Base-by-base conservation (phyloP, 2,797 vertebrate genomes). In the Pseudochromis fuscus region DNA sequence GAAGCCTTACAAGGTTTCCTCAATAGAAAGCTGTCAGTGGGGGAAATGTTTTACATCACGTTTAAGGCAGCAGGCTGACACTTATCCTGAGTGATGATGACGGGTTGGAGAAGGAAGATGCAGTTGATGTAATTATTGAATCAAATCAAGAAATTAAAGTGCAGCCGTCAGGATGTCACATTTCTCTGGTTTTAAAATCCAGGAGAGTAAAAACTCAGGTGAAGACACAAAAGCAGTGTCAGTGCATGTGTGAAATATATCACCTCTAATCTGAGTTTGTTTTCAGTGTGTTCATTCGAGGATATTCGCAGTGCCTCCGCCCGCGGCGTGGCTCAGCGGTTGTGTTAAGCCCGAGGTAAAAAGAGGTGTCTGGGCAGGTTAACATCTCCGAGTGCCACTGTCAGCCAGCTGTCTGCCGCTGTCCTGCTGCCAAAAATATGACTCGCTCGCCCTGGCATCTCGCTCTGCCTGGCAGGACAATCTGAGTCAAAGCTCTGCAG, bases 301-400 rank as follows among this genome's bases (percentile, higher is more conserved):
- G 13, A 42, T 12, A 19, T 28, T 16, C 23, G 24, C 49, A 28
- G 45, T 33, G 19, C 28, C 16, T 57, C 3, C 11, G 21, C 48
- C 60, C n/a, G 72, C 1, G 46, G 79, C 18, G 1, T 5, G 3
- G 46, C 57, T 64, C 45, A 7, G 46, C 24, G 63, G 30, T 25
- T 62, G 56, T 53, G 64, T 66, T 18, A 6, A 74, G 59, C 77
- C 75, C 4, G 57, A 70, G 79, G 75, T 78, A 53, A 64, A 31
- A 78, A 67, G 62, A 84, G 65, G 64, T 67, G 88, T 83, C 72
- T 72, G 78, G 72, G 76, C 78, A 87, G 82, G 87, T 87, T 75
- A 82, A 62, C 53, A 11, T 81, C 74, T 79, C 75, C 2, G 44
- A 45, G 71, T 2, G 77, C 58, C 49, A 50, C 77, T 50, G 83